Percentiles rank a stretch among this genome's conserved stretches.
Conservation (phyloP, 1,140 invertebrate genomes). For the Dendroctonus valens region DNA sequence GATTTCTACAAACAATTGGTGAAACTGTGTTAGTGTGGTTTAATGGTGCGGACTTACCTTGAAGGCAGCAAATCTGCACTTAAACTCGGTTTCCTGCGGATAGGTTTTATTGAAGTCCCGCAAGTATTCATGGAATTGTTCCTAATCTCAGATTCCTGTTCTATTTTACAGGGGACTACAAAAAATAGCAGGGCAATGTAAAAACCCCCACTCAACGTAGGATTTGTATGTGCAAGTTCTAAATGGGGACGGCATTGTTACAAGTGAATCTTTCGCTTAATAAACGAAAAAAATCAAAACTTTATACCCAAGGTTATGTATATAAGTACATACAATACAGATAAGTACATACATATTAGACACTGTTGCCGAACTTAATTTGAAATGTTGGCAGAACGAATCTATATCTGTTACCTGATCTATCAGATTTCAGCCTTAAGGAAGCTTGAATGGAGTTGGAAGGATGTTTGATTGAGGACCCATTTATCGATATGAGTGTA, state of each 20-base stretch:
- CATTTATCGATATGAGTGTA: too few species aligned
- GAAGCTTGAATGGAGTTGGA: too few species aligned
- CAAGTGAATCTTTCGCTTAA: too few species aligned
- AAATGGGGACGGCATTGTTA: slow-evolving; percentile 3
- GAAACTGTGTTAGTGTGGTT: background rate
- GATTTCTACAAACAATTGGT: slow-evolving; percentile 33
- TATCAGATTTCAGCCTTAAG: too few species aligned
- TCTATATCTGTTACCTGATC: too few species aligned
- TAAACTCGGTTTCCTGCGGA: slow-evolving; percentile 58
- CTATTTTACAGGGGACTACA: slow-evolving; percentile 53
- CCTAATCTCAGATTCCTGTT: slow-evolving; percentile 44
- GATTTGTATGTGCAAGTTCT: background rate
- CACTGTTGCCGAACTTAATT: too few species aligned
- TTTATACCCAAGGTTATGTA: too few species aligned
- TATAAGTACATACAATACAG: too few species aligned
- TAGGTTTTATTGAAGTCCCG: slow-evolving; percentile 69
- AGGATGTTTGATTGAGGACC: too few species aligned
- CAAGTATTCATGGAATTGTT: slow-evolving; percentile 63
- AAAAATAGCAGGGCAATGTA: slow-evolving; percentile 54
- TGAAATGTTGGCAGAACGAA: too few species aligned
- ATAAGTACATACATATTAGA: too few species aligned
- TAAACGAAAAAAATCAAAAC: too few species aligned
- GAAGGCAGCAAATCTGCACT: slow-evolving; percentile 62
- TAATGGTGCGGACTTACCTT: slow-evolving; percentile 55
- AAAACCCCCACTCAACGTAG: slow-evolving; percentile 15